Conservation (phyloP, 2,797 vertebrate genomes). For the Chaenodraco wilsoni region DNA sequence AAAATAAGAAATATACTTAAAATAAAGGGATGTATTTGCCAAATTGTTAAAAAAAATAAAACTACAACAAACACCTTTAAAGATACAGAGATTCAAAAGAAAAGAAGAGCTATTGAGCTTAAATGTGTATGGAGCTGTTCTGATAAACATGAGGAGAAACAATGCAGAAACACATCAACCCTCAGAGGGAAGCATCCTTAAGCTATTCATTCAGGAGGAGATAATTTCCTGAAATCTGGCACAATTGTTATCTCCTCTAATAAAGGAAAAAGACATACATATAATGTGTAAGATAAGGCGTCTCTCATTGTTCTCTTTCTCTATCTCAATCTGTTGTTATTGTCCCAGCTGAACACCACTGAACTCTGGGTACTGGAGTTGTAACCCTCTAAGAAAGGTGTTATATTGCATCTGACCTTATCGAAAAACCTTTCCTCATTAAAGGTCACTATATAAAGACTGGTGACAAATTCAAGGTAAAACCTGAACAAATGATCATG, state of each 20-base stretch:
- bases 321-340: too few species aligned
- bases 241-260: not conserved
- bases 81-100: not conserved
- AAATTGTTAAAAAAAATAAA: too few species aligned
- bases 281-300: too few species aligned
- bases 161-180: not conserved
- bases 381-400: not conserved
- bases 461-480: not conserved
- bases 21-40: too few species aligned
- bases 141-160: not conserved
- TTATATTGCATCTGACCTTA: not conserved
- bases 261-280: too few species aligned
- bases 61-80: too few species aligned
- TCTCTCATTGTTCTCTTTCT: too few species aligned
- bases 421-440: not conserved
- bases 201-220: not conserved
- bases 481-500: not conserved
- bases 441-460: not conserved
- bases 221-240: not conserved
- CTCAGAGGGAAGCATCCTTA: not conserved
- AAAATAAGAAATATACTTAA: too few species aligned
- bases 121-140: not conserved
- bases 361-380: not conserved
- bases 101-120: not conserved
- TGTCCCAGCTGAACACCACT: too few species aligned